A percentile compares a stretch with the other conserved stretches of the same genome.
Evolutionary conservation across 2,113 vertebrate genomes (phyloP).

Genomic region (Gymnogyps californianus): DNA sequence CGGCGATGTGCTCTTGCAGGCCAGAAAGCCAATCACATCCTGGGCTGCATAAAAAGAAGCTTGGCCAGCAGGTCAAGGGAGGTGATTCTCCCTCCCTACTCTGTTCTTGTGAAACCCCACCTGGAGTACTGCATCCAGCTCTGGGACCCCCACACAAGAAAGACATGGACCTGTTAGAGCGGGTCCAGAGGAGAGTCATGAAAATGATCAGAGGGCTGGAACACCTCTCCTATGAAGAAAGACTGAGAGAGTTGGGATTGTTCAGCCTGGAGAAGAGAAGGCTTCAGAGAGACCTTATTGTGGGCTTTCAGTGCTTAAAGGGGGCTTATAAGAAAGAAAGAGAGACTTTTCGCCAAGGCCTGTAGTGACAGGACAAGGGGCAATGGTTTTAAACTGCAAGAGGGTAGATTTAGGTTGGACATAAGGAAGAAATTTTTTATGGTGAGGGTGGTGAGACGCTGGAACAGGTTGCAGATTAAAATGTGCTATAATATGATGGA

Average conservation of each 20-base stretch:
- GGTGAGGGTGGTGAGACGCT: neutral
- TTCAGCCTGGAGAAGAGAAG: too few relatives aligned
- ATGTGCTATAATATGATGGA: neutral
- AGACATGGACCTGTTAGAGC: too few relatives aligned
- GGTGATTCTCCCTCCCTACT: neutral
- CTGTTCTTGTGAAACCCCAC: rapidly evolving
- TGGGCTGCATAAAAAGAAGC: too few relatives aligned
- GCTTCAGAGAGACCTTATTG: too few relatives aligned
- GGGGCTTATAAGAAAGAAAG: neutral
- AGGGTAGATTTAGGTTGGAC: neutral
- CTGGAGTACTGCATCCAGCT: too few relatives aligned
- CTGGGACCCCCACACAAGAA: too few relatives aligned
- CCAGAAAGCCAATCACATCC: neutral
- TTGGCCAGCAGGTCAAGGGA: neutral
- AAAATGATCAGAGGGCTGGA: too few relatives aligned
- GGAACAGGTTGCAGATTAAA: neutral
- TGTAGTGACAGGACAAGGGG: neutral
- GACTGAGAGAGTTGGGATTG: too few relatives aligned
- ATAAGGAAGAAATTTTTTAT: neutral
- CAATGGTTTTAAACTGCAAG: neutral
- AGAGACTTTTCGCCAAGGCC: neutral
- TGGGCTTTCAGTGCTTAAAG: too few relatives aligned
- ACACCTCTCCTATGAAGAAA: too few relatives aligned
- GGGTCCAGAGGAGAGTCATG: too few relatives aligned
- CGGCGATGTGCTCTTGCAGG: too few relatives aligned